Percentiles rank a stretch among this genome's conserved stretches.
Evolutionary conservation across 2,113 vertebrate genomes (phyloP).

Genomic region (Corydoras sp.): DNA sequence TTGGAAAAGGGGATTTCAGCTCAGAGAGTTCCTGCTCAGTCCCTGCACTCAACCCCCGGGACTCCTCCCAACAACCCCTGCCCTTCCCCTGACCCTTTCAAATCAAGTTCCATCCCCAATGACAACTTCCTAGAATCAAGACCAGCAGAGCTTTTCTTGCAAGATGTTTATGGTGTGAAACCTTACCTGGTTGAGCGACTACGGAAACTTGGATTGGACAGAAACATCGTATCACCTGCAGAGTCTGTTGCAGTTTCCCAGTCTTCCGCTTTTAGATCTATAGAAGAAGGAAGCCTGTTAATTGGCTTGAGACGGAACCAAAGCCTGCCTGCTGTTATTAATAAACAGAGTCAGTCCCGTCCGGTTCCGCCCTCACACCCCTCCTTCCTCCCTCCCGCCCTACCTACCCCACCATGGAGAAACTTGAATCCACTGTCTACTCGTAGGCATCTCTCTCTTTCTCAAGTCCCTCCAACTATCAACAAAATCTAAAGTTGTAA

Average conservation of each 20-base stretch:
- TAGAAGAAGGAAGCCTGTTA: constrained; percentile 76
- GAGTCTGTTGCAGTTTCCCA: constrained; percentile 54
- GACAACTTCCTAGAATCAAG: constrained; percentile 93
- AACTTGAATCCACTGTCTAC: constrained; percentile 55
- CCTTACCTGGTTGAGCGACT: constrained; percentile 80
- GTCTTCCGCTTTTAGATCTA: constrained; percentile 74
- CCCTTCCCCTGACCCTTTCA: constrained; percentile 68
- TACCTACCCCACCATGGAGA: constrained; percentile 59
- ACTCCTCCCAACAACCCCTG: constrained; percentile 66
- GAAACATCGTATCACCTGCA: constrained; percentile 62
- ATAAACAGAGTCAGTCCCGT: constrained; percentile 58
- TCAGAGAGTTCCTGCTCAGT: constrained; percentile 67
- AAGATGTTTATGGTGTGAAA: constrained; percentile 84
- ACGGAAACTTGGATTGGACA: constrained; percentile 81
- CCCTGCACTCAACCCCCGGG: constrained; percentile 47
- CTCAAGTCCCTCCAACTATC: constrained; percentile 48
- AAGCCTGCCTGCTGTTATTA: constrained; percentile 85
- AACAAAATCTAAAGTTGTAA: constrained; percentile 34
- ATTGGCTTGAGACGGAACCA: constrained; percentile 87
- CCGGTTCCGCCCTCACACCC: constrained; percentile 55
- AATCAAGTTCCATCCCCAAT: constrained; percentile 62
- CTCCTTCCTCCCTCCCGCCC: constrained; percentile 52
- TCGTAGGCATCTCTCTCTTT: constrained; percentile 45
- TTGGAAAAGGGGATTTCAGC: constrained; percentile 91
- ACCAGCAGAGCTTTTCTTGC: constrained; percentile 91